Evolutionary conservation across 2,113 vertebrate genomes (phyloP), one percentile per base, ranked within the genome.

Genomic region (Vulpes ferrilata): DNA sequence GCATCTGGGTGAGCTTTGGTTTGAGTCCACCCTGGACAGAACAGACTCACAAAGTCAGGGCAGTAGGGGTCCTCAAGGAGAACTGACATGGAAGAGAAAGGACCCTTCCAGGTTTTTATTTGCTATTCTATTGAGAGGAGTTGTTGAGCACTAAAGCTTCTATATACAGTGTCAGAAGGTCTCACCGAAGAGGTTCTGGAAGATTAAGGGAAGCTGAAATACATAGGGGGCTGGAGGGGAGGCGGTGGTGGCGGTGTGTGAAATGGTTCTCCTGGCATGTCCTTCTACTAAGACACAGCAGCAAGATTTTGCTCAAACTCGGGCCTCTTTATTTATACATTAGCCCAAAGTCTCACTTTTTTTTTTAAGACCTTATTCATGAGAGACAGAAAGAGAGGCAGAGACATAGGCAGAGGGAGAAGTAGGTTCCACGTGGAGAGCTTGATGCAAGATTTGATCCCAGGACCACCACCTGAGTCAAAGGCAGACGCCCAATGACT

Each of bases 291-390:
- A 90, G 81, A 88, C 4, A 69, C 11, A 82, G 71, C 27, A 35
- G 53, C 78, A 88, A 94, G 69, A 62, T 55, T 95, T 79, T 76
- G 20, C 51, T 59, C 38, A 84, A 53, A 53, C 69, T 88, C 15
- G 11, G 71, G 76, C 35, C 71, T 95, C 69, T 76, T 92, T 88
- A 79, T 53, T 86, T 35, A 85, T 9, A 88, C 17, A 59, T 53
- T 55, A 95, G 88, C 90, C 74, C 25, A 10, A 78, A 78, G 43
- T 78, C 43, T 78, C 74, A 78, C 43, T 97, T 83, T 89, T 57
- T 43, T 43, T 43, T 43, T 43, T 7, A 43, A 43, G 43, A 43
- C 43, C 7, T 43, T 43, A 43, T 7, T 43, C 43, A 43, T 7
- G 43, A 43, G 43, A 43, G 43, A 43, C 43, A 43, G 43, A 43